A percentile compares a stretch with the other conserved stretches of the same genome.
Evolutionary conservation across 2,113 vertebrate genomes (phyloP).

Genomic region (Notechis scutatus): DNA sequence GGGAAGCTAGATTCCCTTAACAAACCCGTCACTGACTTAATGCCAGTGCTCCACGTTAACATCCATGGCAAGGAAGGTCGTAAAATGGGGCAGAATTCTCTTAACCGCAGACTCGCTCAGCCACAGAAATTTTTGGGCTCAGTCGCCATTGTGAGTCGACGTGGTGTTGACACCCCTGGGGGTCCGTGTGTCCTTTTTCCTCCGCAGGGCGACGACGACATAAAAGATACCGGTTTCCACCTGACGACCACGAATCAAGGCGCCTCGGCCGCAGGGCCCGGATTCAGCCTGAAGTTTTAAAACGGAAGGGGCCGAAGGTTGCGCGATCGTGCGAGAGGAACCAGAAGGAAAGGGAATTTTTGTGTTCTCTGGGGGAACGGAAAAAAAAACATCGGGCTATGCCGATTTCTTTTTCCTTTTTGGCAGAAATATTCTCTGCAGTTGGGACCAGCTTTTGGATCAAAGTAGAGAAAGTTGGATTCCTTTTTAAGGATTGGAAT

Average conservation of each 20-base stretch:
- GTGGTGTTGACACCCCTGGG: background rate
- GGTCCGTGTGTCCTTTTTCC: background rate
- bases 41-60: too few species aligned
- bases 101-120: background rate
- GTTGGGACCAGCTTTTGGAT: conserved; percentile 43
- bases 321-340: too few species aligned
- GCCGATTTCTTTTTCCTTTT: background rate
- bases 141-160: accelerated
- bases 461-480: conserved; percentile 35
- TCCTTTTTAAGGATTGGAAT: conserved; percentile 57
- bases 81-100: background rate
- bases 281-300: conserved; percentile 97
- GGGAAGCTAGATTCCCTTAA: too few species aligned
- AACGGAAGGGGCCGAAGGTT: accelerated
- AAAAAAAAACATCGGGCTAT: background rate
- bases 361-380: background rate
- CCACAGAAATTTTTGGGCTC: background rate
- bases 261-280: conserved; percentile 89
- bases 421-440: background rate
- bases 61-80: too few species aligned
- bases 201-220: conserved; percentile 87
- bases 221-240: conserved; percentile 94
- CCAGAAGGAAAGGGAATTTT: accelerated
- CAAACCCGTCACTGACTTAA: too few species aligned
- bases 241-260: conserved; percentile 95